A percentile compares a stretch with the other conserved stretches of the same genome.
These are phyloP conservation scores for Aphidoletes aphidimyza DNA, from an alignment of 2,888 invertebrate genomes.

Conservation along the genomic window DNA sequence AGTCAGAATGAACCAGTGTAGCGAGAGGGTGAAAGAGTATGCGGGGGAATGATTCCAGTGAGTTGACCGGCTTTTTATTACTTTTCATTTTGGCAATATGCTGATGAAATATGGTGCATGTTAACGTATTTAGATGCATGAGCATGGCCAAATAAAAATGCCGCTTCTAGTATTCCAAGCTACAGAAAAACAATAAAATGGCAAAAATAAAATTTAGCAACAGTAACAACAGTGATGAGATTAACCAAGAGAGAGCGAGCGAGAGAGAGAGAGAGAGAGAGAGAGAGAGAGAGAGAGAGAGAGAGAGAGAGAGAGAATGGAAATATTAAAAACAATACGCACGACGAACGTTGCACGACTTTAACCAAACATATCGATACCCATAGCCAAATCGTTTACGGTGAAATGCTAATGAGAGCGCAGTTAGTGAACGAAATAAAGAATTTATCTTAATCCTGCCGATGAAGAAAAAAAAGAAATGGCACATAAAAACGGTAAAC, in stretches of 20 bases:
- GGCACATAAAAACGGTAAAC: not conserved
- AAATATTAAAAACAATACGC: slow-evolving; percentile 19
- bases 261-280: too few relatives aligned
- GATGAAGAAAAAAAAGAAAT: not conserved
- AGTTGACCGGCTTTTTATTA: slow-evolving; percentile 53
- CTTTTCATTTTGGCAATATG: slow-evolving; percentile 52
- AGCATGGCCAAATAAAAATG: not conserved
- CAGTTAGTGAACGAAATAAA: not conserved
- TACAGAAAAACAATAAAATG: slow-evolving; percentile 38
- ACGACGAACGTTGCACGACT: not conserved
- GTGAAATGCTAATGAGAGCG: not conserved
- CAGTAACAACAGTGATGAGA: not conserved
- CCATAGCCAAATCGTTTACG: not conserved
- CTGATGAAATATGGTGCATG: slow-evolving; percentile 50
- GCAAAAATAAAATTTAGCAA: slow-evolving; percentile 8
- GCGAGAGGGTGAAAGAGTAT: not conserved
- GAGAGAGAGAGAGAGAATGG: too few relatives aligned
- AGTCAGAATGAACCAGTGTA: not conserved
- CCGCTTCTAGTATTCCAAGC: slow-evolving; percentile 31
- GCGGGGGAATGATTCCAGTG: not conserved
- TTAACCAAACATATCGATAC: not conserved
- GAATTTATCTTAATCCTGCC: slow-evolving; percentile 19
- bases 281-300: too few relatives aligned
- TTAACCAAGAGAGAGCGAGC: too few relatives aligned
- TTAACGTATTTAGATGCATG: slow-evolving; percentile 23